These are phyloP conservation scores for Lepisosteus osseus DNA, from an alignment of 2,113 vertebrate species.

Conservation along the genomic window DNA sequence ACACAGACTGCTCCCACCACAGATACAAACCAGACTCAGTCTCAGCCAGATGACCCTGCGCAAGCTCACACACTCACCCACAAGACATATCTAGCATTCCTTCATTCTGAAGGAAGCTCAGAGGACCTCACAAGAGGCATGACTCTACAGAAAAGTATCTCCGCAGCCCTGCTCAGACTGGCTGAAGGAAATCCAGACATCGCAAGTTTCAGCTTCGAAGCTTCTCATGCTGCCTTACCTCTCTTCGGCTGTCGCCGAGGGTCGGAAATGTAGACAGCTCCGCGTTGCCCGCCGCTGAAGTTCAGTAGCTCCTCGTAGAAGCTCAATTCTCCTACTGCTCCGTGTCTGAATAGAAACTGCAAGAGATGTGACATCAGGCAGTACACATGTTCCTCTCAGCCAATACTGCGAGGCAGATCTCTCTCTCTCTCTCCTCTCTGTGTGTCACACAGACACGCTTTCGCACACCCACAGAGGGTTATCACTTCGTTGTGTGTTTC, in stretches of 20 bases:
- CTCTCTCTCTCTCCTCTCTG: neutral
- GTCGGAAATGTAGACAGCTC: neutral
- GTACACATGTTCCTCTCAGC: neutral
- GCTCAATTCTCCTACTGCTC: neutral
- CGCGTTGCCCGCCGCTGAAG: neutral
- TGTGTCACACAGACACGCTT: neutral
- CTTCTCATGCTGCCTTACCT: neutral
- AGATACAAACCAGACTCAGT: too few relatives aligned
- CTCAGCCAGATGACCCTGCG: too few relatives aligned
- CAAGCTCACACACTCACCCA: too few relatives aligned
- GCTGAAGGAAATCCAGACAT: neutral
- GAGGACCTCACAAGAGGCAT: neutral
- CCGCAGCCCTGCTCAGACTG: neutral
- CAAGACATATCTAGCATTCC: slow-evolving; percentile 29
- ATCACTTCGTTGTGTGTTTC: neutral
- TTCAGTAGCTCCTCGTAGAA: neutral
- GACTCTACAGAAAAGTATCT: slow-evolving; percentile 16
- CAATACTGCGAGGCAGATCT: neutral
- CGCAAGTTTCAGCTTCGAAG: too few relatives aligned
- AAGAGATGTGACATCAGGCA: neutral
- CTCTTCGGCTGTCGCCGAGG: neutral
- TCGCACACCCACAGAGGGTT: neutral
- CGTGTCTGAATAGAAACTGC: neutral
- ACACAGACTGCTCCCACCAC: too few relatives aligned
- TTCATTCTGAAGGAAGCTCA: slow-evolving; percentile 18